Base-by-base conservation (phyloP, 1,140 invertebrate species). In the Trichonephila inaurata region DNA sequence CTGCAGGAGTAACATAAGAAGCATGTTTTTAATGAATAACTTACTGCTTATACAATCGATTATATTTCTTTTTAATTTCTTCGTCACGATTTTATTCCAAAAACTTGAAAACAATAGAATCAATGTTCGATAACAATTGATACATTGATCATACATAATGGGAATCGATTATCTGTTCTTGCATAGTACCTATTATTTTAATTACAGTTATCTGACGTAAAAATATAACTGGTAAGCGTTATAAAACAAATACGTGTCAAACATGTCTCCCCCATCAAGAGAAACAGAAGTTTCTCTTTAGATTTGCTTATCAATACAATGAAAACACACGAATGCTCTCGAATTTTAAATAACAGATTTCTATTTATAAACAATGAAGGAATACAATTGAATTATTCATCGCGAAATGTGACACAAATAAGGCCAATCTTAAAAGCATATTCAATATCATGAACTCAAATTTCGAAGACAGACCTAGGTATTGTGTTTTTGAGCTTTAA, bases 311-410 rank as follows among this genome's bases (percentile, higher is more conserved):
- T 51, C 0, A 51, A 51, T 10, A 12, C 51, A 12, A 51, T 51
- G 51, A 12, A 7, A 51, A 51, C 7, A 51, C 51, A 51, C 51
- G 51, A 10, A 51, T 51, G 51, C 0, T 51, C 7, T 51, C 51
- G 51, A 51, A 51, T 51, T 51, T 51, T 51, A 51, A 51, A 51
- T 51, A 10, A 51, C 51, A 12, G 51, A 51, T 51, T 51, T 51
- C 51, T 40, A 4, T 40, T 33, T 33, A 40, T 40, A 77, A 77
- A 77, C 24, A 77, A 40, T 40, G 28, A 8, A 77, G 16, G 33
- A 77, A 33, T 33, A 40, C 72, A 77, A 33, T 33, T 77, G 72
- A 77, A 77, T 77, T 77, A 77, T 77, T 77, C 28, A 77, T 77
- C 18, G 4, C 1, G 16, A 72, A 40, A 77, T 18, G 33, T 77